Percentiles rank a stretch among this genome's conserved stretches.
Conservation (phyloP, 2,888 invertebrate species). For the Hedya salicella region DNA sequence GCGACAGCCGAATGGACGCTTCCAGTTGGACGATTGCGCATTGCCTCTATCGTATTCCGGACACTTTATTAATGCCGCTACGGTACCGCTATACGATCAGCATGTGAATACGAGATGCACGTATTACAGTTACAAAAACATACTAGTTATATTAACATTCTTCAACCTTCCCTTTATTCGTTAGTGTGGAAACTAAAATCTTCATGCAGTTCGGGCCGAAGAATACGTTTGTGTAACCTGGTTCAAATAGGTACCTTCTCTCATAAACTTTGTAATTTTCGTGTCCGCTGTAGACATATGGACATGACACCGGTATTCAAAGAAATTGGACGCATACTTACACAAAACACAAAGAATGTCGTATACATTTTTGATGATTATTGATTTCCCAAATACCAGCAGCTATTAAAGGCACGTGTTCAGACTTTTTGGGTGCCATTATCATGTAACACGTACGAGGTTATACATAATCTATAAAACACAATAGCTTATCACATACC, state of each 20-base stretch:
- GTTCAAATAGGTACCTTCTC: not conserved
- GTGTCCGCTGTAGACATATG: not conserved
- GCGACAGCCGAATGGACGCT: constrained; percentile 15
- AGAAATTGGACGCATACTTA: constrained; percentile 18
- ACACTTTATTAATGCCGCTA: constrained; percentile 16
- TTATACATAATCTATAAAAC: too few species aligned
- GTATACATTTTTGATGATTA: constrained; percentile 20
- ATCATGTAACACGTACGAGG: not conserved
- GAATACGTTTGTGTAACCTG: too few species aligned
- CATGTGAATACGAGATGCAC: not conserved
- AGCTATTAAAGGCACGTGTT: constrained; percentile 4
- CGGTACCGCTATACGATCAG: not conserved
- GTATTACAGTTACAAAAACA: too few species aligned
- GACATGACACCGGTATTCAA: not conserved
- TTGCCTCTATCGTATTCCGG: constrained; percentile 29
- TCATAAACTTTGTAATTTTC: not conserved
- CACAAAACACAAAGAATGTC: constrained; percentile 17
- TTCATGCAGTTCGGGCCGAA: too few species aligned
- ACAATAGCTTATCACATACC: too few species aligned
- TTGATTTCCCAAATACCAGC: constrained; percentile 25
- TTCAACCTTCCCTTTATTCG: too few species aligned
- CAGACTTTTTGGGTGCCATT: not conserved
- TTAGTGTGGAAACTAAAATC: too few species aligned
- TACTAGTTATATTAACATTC: too few species aligned
- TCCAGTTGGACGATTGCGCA: constrained; percentile 41